Base-by-base conservation (phyloP, 2,888 invertebrate species). In the Oligia fasciuncula region DNA sequence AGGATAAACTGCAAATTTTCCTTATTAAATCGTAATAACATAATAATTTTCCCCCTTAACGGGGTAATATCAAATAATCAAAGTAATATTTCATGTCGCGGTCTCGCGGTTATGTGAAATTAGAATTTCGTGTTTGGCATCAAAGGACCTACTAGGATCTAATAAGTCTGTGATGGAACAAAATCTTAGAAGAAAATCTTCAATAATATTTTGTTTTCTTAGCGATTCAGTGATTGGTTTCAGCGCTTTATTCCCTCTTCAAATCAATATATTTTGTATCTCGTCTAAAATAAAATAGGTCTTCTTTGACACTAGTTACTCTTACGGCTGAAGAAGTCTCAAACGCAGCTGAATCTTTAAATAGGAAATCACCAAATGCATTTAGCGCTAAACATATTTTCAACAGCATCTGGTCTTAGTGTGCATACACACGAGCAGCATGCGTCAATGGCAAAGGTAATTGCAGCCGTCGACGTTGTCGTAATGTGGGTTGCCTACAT, bases 21-120 rank as follows among this genome's bases (percentile, higher is more conserved):
- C 71, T 76, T 87, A 87, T 85, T 83, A 87, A 84, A 85, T 85
- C 74, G 80, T 80, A 81, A 80, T 76, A 80, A 74, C 51, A 81
- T 40, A 43, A 66, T 77, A 78, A 77, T 70, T 73, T 46, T n/a
- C 70, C 43, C 17, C 62, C 54, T 54, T 76, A 65, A 63, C 43
- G 51, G 75, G 29, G 79, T 77, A 79, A 87, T 83, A 80, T 80
- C 62, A 80, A 85, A 87, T 85, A 87, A 87, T 85, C 83, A 76
- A 76, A 82, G 85, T 54, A 72, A 79, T 87, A 84, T 84, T 80
- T 85, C 74, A 80, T 54, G 66, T 63, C 69, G 54, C 63, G 29
- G 62, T 81, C 57, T 69, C 63, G 4, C 54, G 60, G 62, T 76
- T 73, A 49, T 67, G n/a, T 63, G 54, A 80, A 77, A 85, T 86